Evolutionary conservation across 2,113 vertebrate species (phyloP).

Genomic region (Parus major): DNA sequence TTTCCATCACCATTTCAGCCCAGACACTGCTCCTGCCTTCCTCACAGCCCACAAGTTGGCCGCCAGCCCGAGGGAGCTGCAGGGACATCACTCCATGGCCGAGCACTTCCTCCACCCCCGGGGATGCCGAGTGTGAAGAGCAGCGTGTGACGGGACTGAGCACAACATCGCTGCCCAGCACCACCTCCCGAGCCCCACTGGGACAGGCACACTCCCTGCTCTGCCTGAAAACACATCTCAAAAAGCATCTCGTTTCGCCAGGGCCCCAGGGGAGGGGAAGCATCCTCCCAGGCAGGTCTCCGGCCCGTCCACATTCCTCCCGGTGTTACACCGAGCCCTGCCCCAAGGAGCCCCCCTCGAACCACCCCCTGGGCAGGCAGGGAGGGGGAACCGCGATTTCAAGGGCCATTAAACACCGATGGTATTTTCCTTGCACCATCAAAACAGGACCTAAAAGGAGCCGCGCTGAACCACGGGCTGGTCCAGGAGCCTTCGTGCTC

Average conservation of each 20-base stretch:
- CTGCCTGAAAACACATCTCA: neutral
- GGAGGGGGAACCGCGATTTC: conserved; percentile 10
- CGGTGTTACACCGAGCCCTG: neutral
- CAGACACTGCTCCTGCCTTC: neutral
- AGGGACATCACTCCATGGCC: neutral
- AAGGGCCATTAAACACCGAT: conserved; percentile 44
- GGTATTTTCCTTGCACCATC: conserved; percentile 9
- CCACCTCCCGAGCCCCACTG: neutral
- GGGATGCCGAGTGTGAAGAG: neutral
- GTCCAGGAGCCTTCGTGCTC: accelerated
- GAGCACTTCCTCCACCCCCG: neutral
- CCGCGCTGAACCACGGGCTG: accelerated
- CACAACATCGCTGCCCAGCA: neutral
- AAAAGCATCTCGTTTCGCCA: neutral
- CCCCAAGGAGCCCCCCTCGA: neutral
- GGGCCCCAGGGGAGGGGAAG: neutral
- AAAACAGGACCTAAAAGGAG: neutral
- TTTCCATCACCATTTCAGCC: neutral
- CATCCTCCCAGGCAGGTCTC: neutral
- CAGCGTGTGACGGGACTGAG: neutral
- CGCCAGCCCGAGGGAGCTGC: neutral
- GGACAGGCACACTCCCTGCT: neutral
- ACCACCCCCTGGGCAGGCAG: conserved; percentile 28
- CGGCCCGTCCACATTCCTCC: neutral
- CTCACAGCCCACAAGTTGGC: neutral